These are phyloP conservation scores for Hirundo rustica DNA, from an alignment of 2,797 vertebrate species.

Conservation along the genomic window DNA sequence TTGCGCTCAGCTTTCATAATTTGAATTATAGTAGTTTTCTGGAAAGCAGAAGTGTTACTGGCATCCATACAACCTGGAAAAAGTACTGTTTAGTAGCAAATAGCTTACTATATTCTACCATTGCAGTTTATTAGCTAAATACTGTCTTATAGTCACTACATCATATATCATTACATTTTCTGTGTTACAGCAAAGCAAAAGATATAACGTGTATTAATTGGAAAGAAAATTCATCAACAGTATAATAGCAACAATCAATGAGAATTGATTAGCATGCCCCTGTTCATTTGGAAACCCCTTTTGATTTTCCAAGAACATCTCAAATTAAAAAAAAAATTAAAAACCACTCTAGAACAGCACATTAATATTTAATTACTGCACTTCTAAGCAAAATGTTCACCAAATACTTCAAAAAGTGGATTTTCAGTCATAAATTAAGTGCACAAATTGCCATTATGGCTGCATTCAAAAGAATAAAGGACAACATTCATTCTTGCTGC, in stretches of 20 bases:
- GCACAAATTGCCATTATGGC: conserved; percentile 14
- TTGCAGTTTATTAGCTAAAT: background rate
- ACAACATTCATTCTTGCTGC: conserved; percentile 30
- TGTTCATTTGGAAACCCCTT: conserved; percentile 18
- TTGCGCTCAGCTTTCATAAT: conserved; percentile 11
- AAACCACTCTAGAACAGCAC: background rate
- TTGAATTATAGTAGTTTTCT: conserved; percentile 26
- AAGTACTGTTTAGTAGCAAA: conserved; percentile 10
- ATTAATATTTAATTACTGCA: conserved; percentile 43
- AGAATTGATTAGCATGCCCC: conserved; percentile 7
- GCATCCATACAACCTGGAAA: background rate
- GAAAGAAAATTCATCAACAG: conserved; percentile 30
- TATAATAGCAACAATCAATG: conserved; percentile 17
- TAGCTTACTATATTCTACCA: background rate
- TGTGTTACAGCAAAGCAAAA: background rate
- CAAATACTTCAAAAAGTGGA: conserved; percentile 34
- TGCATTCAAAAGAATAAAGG: conserved; percentile 48
- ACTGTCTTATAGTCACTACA: background rate
- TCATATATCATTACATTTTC: background rate
- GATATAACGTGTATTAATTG: background rate
- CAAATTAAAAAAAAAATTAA: background rate
- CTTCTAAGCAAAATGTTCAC: conserved; percentile 35
- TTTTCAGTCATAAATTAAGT: conserved; percentile 39
- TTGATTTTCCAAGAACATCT: conserved; percentile 32
- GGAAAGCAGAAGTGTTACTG: conserved; percentile 8